Conservation (phyloP, 2,113 vertebrate species). For the Acanthochromis polyacanthus region DNA sequence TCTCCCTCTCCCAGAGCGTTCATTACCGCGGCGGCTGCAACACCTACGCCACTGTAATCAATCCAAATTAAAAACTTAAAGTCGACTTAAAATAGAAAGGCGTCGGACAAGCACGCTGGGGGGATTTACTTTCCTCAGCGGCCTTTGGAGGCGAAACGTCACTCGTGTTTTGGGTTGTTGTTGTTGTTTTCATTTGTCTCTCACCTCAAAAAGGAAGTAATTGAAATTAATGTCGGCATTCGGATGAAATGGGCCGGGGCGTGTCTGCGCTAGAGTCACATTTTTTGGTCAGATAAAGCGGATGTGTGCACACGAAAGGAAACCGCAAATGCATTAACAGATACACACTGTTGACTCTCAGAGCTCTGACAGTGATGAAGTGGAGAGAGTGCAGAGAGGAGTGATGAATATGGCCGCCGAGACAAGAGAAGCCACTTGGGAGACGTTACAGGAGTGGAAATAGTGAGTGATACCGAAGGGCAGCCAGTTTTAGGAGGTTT, state of each 20-base stretch:
- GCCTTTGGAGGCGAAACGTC: constrained; percentile 31
- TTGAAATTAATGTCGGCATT: constrained; percentile 57
- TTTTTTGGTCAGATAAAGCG: background rate
- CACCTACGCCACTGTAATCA: constrained; percentile 64
- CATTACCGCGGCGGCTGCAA: constrained; percentile 57
- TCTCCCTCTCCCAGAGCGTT: constrained; percentile 53
- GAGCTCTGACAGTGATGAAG: constrained; percentile 79
- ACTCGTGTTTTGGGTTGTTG: constrained; percentile 3
- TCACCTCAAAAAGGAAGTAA: constrained; percentile 21
- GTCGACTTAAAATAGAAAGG: constrained; percentile 41
- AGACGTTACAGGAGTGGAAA: constrained; percentile 30
- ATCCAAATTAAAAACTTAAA: constrained; percentile 71
- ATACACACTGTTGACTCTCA: constrained; percentile 37
- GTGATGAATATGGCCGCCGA: constrained; percentile 61
- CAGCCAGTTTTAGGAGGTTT: constrained; percentile 28
- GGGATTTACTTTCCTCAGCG: constrained; percentile 46
- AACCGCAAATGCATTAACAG: background rate
- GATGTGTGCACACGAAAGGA: background rate
- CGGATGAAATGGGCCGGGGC: background rate
- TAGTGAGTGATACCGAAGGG: background rate
- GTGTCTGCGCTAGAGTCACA: background rate
- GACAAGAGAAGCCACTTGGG: constrained; percentile 47
- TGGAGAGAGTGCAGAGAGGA: constrained; percentile 50
- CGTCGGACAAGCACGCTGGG: background rate
- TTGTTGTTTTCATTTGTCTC: constrained; percentile 36